Conservation (phyloP, 1,140 invertebrate species). For the Bombus consobrinus region DNA sequence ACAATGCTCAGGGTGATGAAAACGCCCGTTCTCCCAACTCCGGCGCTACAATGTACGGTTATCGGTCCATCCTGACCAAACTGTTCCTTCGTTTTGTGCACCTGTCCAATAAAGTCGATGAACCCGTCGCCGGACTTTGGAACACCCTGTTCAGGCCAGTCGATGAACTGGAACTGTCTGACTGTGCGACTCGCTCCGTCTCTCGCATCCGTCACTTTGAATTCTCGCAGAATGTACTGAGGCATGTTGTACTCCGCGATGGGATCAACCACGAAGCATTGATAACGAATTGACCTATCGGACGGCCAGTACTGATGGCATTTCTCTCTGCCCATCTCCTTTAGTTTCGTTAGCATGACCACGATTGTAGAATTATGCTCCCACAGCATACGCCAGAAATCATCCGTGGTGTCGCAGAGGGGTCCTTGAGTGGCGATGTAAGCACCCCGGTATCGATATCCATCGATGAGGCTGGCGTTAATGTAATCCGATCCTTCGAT, state of each 20-base stretch:
- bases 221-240: conserved; percentile 98
- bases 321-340: conserved; percentile 98
- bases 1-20: conserved; percentile 99
- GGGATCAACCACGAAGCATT: conserved; percentile 98
- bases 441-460: conserved; percentile 94
- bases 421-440: conserved; percentile 99
- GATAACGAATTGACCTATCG: conserved; percentile 96
- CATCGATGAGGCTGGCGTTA: conserved; percentile 99
- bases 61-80: conserved; percentile 99
- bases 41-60: conserved; percentile 98
- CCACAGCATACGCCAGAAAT: conserved; percentile 99
- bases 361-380: conserved; percentile 99
- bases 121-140: conserved; percentile 99
- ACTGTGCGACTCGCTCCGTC: conserved; percentile 98
- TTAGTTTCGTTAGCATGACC: conserved; percentile 98
- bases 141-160: conserved; percentile 99
- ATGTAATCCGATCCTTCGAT: conserved; percentile 99
- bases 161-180: conserved; percentile 99
- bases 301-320: conserved; percentile 99
- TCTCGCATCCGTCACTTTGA: conserved; percentile 97
- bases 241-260: conserved; percentile 99
- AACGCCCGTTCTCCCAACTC: conserved; percentile 98
- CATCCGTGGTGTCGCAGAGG: conserved; percentile 96
- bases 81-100: conserved; percentile 99
- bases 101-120: conserved; percentile 99